Evolutionary conservation across 2,888 invertebrate species (phyloP), one percentile per base, ranked within the genome.

Genomic region (Horisme vitalbata): DNA sequence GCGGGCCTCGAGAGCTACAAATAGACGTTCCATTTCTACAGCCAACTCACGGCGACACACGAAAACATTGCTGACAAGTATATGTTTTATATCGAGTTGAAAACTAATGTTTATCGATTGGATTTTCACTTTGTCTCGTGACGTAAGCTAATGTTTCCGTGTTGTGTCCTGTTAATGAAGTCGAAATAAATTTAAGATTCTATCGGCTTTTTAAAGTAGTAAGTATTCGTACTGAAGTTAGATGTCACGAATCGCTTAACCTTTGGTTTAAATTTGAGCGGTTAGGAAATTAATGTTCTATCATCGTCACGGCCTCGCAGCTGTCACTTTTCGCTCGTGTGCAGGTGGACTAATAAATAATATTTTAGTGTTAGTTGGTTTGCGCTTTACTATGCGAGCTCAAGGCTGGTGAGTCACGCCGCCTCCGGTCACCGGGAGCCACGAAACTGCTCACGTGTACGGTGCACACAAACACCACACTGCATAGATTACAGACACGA

Each of bases 11-110:
- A 68, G 71, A 72, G 76, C 80, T 79, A 74, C 82, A 89, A 89
- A 89, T 89, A 89, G 88, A 83, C 74, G 86, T 71, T 82, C 88
- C 83, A 87, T 79, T 86, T 88, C 82, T 76, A 80, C 83, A 73
- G 79, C 79, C 83, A 74, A 72, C 83, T 77, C 79, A 76, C 78
- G 69, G 75, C 74, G 82, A 79, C 79, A 77, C 78, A 79, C 82
- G 71, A 86, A 84, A 83, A 83, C 81, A 80, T 77, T 77, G 71
- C 78, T 74, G 77, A 79, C 73, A 73, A 68, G 69, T 77, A 77
- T 69, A 71, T 71, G 76, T 72, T 75, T 75, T 75, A 77, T 75
- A 72, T 68, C 61, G 65, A 71, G 63, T 65, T 74, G 49, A 55
- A 66, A 65, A 63, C 58, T 21, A 55, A 58, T 49, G 45, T 55